A percentile compares a stretch with the other conserved stretches of the same genome.
Evolutionary conservation across 1,140 invertebrate genomes (phyloP).

Genomic region (Idris sp.): DNA sequence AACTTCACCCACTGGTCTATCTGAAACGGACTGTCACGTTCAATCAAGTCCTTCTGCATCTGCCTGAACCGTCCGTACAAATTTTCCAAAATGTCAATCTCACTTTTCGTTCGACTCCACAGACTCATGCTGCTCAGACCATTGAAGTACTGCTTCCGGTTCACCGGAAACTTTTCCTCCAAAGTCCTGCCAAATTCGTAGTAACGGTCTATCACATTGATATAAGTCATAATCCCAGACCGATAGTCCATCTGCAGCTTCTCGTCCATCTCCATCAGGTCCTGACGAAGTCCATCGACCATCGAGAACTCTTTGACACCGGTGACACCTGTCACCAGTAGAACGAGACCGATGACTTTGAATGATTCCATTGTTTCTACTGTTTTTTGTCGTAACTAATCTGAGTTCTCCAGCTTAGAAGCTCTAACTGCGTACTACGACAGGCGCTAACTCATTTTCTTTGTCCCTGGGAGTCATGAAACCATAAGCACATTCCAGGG

Average conservation of each 20-base stretch:
- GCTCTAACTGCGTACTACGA: background rate
- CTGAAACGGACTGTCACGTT: conserved; percentile 19
- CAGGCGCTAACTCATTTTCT: conserved; percentile 31
- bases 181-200: conserved; percentile 78
- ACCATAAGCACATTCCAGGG: conserved; percentile 10
- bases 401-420: background rate
- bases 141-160: conserved; percentile 71
- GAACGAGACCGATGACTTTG: conserved; percentile 10
- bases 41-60: conserved; percentile 42
- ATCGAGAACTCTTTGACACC: no score
- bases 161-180: conserved; percentile 65
- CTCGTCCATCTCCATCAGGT: conserved; percentile 78
- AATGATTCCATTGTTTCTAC: no score
- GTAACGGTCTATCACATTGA: conserved; percentile 79
- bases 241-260: conserved; percentile 18
- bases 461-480: conserved; percentile 27
- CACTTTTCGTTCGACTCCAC: conserved; percentile 29
- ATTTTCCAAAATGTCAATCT: conserved; percentile 43
- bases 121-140: conserved; percentile 9
- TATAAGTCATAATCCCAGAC: conserved; percentile 14
- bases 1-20: conserved; percentile 49
- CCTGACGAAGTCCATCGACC: conserved; percentile 80
- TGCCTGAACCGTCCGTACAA: conserved; percentile 36
- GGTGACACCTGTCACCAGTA: no score
- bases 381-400: no score